Evolutionary conservation across 1,140 invertebrate genomes (phyloP).

Genomic region (Argopecten irradians): DNA sequence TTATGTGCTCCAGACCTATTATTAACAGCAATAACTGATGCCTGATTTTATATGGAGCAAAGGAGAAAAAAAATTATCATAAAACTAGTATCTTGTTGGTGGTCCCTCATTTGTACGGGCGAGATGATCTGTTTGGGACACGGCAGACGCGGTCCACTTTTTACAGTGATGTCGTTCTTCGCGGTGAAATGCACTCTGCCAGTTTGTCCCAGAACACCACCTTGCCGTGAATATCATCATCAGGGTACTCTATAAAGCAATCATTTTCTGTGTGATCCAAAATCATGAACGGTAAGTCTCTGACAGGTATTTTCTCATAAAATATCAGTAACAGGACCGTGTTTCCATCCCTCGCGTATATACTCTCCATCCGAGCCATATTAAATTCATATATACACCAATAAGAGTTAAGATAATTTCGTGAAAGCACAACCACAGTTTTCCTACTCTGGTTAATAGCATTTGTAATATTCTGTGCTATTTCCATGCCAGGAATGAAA

Average conservation of each 20-base stretch:
- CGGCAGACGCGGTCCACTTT: too few relatives aligned
- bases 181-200: not conserved
- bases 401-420: constrained; percentile 81
- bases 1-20: too few relatives aligned
- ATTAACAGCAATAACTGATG: too few relatives aligned
- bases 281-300: constrained; percentile 38
- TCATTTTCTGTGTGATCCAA: constrained; percentile 52
- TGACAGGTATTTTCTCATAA: not conserved
- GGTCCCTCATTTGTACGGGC: too few relatives aligned
- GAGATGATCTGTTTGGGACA: too few relatives aligned
- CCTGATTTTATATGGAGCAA: too few relatives aligned
- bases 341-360: constrained; percentile 43
- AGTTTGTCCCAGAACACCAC: constrained; percentile 53
- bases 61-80: too few relatives aligned
- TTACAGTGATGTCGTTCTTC: too few relatives aligned
- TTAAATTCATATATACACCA: constrained; percentile 84
- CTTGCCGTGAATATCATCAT: constrained; percentile 33
- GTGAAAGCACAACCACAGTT: constrained; percentile 81
- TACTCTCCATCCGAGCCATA: constrained; percentile 64
- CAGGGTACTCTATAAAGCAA: constrained; percentile 56
- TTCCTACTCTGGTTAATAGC: constrained; percentile 81
- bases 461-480: constrained; percentile 81
- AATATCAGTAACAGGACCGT: constrained; percentile 31
- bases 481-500: constrained; percentile 66
- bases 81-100: too few relatives aligned